phyloP scores from a whole-genome alignment of 2,113 vertebrate species.

The Pleuronectes platessa region DNA sequence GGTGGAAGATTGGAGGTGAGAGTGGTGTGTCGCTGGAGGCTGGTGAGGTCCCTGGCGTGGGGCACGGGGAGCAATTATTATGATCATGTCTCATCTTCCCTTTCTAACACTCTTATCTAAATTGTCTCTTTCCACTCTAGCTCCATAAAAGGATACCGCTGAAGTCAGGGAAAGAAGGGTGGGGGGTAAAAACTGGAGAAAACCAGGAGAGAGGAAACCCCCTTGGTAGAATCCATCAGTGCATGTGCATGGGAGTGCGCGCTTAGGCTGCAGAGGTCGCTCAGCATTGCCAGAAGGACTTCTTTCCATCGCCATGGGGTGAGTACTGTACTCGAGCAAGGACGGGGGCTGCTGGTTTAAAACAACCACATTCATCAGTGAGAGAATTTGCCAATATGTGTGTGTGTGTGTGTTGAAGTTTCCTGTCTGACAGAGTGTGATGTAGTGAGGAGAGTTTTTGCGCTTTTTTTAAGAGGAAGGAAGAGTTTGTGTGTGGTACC shows the following conservation, averaged over 20 bases:
- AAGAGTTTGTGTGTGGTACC: slow-evolving; percentile 7
- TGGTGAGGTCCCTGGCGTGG: slow-evolving; percentile 22
- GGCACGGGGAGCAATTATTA: slow-evolving; percentile 37
- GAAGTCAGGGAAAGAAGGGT: slow-evolving; percentile 5
- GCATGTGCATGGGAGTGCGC: slow-evolving; percentile 29
- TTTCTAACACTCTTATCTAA: slow-evolving; percentile 21
- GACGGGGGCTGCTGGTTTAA: slow-evolving; percentile 3
- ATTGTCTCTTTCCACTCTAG: slow-evolving; percentile 4
- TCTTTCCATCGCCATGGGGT: slow-evolving; percentile 61
- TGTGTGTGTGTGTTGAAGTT: slow-evolving; percentile 9
- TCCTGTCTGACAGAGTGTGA: not conserved
- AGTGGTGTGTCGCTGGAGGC: slow-evolving; percentile 25
- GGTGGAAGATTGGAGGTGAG: slow-evolving; percentile 21
- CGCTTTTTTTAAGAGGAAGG: not conserved
- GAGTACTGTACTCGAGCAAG: slow-evolving; percentile 36
- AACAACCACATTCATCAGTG: slow-evolving; percentile 19
- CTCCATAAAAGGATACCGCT: slow-evolving; percentile 56
- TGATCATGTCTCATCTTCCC: slow-evolving; percentile 28
- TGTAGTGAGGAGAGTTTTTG: not conserved
- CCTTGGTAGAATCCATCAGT: slow-evolving; percentile 35
- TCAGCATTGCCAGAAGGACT: slow-evolving; percentile 28
- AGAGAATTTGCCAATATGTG: not conserved
- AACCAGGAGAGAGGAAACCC: slow-evolving; percentile 25
- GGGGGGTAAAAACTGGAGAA: slow-evolving; percentile 20
- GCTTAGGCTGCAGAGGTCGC: not conserved